Evolutionary conservation across 2,797 vertebrate genomes (phyloP).

Genomic region (Coregonus ussuriensis): DNA sequence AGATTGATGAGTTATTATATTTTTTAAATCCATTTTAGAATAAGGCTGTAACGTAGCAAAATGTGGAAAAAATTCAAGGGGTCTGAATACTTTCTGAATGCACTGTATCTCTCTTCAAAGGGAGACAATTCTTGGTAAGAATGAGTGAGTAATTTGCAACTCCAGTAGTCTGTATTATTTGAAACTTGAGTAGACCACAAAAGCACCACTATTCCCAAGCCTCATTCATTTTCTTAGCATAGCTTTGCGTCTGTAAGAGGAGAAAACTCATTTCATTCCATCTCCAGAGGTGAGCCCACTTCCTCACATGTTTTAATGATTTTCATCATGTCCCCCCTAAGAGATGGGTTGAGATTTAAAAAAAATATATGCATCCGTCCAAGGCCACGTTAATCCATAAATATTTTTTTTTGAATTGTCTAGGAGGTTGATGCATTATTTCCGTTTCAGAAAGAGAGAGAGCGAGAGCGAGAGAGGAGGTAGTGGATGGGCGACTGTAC

Average conservation of each 20-base stretch:
- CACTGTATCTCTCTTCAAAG: conserved; percentile 23
- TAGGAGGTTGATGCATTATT: background rate
- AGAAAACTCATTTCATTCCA: conserved; percentile 59
- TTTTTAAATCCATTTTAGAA: no score
- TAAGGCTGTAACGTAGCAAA: no score
- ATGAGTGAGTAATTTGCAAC: conserved; percentile 36
- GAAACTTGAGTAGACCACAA: conserved; percentile 30
- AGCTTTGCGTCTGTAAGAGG: conserved; percentile 36
- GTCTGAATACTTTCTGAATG: no score
- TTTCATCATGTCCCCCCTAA: conserved; percentile 35
- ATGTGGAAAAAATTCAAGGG: background rate
- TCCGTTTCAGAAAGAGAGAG: background rate
- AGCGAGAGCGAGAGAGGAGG: background rate
- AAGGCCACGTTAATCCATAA: background rate
- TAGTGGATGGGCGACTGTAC: no score
- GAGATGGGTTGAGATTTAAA: conserved; percentile 40
- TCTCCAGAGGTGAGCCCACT: conserved; percentile 59
- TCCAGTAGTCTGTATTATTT: conserved; percentile 39
- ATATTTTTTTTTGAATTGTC: no score
- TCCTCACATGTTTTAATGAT: conserved; percentile 47
- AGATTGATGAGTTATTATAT: no score
- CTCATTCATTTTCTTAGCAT: conserved; percentile 60
- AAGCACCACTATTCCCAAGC: conserved; percentile 44
- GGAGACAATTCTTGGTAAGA: conserved; percentile 16
- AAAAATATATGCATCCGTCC: background rate